Evolutionary conservation across 2,797 vertebrate genomes (phyloP).

Genomic region (Chrosomus eos): DNA sequence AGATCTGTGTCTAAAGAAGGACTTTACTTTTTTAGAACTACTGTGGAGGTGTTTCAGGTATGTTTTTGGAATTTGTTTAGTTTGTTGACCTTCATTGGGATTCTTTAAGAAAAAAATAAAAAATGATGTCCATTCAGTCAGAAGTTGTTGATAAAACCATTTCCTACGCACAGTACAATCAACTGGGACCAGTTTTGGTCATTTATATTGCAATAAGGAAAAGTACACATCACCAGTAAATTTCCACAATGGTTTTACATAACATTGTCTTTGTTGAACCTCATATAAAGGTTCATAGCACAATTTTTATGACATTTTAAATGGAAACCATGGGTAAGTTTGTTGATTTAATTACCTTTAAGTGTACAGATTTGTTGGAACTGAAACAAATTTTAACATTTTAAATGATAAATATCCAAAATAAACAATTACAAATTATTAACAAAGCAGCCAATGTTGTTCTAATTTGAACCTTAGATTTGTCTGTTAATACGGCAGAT

Average conservation of each 20-base stretch:
- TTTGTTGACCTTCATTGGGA: neutral
- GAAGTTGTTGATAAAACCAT: neutral
- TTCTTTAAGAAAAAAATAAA: neutral
- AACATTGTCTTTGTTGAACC: neutral
- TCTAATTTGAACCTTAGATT: neutral
- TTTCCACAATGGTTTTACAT: slow-evolving; percentile 8
- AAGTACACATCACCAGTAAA: neutral
- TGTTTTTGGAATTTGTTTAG: neutral
- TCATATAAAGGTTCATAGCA: neutral
- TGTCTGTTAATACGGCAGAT: neutral
- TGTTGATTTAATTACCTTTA: neutral
- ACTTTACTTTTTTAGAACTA: slow-evolving; percentile 25
- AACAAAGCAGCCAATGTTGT: neutral
- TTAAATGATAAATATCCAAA: neutral
- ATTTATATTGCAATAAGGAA: neutral
- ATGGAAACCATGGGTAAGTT: neutral
- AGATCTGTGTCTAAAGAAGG: slow-evolving; percentile 29
- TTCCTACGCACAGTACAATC: slow-evolving; percentile 6
- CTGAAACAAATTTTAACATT: too few relatives aligned
- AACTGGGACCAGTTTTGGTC: neutral
- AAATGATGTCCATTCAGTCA: too few relatives aligned
- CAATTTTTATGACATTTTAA: neutral
- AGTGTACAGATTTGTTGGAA: neutral
- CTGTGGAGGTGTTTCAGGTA: slow-evolving; percentile 5
- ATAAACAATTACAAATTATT: neutral